Conservation (phyloP, 2,797 vertebrate species). For the Rhinella marina region DNA sequence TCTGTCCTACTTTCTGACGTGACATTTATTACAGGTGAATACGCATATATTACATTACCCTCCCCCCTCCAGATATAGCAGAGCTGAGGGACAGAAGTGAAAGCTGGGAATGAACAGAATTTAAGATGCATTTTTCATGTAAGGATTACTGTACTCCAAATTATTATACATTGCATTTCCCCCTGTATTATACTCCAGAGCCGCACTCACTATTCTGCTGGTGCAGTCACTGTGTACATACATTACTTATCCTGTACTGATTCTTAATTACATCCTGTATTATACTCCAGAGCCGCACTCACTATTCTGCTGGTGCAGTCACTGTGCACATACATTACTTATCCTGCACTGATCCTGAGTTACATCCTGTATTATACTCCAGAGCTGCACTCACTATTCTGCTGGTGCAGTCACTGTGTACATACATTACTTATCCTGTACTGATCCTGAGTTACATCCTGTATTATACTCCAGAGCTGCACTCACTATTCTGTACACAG, state of each 20-base stretch:
- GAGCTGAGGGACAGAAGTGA: background rate
- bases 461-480: background rate
- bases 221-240: background rate
- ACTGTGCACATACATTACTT: background rate
- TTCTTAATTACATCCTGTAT: background rate
- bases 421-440: background rate
- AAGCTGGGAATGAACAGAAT: background rate
- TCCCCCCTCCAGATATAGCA: background rate
- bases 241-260: background rate
- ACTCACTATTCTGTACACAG: too few species aligned
- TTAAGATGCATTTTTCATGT: background rate
- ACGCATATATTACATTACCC: background rate
- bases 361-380: background rate
- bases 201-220: too few species aligned
- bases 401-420: background rate
- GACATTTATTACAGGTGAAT: background rate
- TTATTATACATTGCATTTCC: too few species aligned
- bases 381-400: too few species aligned
- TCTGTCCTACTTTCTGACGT: slow-evolving; percentile 54
- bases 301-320: background rate
- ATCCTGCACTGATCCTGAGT: too few species aligned
- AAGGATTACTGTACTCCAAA: too few species aligned
- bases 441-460: background rate
- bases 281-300: background rate
- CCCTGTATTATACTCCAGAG: background rate